Conservation (phyloP, 2,797 vertebrate species). For the Sebastes oblongus region DNA sequence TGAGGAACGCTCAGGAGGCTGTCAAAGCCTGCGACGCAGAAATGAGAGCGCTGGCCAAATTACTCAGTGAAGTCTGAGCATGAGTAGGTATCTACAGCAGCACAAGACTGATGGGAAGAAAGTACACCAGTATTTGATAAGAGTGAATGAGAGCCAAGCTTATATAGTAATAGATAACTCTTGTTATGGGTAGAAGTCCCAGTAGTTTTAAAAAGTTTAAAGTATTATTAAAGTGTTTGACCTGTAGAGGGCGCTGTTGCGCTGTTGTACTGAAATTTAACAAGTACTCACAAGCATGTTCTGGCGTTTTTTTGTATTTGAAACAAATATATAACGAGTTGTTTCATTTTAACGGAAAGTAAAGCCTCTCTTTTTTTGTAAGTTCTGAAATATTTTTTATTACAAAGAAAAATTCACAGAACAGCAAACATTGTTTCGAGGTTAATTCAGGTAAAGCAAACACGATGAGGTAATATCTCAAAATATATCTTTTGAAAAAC, state of each 20-base stretch:
- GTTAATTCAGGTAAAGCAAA: constrained; percentile 76
- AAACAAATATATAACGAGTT: constrained; percentile 1
- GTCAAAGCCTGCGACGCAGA: constrained; percentile 86
- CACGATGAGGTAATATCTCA: constrained; percentile 80
- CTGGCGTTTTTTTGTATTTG: constrained; percentile 2
- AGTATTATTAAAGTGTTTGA: not conserved
- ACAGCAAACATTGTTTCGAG: constrained; percentile 85
- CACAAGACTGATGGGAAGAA: not conserved
- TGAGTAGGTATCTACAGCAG: not conserved
- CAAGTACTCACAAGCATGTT: constrained; percentile 10
- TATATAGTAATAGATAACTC: not conserved
- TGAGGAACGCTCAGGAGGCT: constrained; percentile 87
- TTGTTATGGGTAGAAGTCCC: not conserved
- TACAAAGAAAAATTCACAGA: constrained; percentile 88
- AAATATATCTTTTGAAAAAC: constrained; percentile 81
- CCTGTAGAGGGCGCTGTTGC: not conserved
- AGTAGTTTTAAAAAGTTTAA: not conserved
- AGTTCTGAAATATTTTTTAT: constrained; percentile 87
- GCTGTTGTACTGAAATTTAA: not conserved
- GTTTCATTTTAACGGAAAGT: constrained; percentile 32
- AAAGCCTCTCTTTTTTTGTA: constrained; percentile 40
- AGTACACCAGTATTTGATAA: not conserved
- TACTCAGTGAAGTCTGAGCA: constrained; percentile 83
- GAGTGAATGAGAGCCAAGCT: not conserved
- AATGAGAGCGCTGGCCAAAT: constrained; percentile 85